A percentile compares a stretch with the other conserved stretches of the same genome.
Conservation (phyloP, 2,797 vertebrate species). For the Falco cherrug region DNA sequence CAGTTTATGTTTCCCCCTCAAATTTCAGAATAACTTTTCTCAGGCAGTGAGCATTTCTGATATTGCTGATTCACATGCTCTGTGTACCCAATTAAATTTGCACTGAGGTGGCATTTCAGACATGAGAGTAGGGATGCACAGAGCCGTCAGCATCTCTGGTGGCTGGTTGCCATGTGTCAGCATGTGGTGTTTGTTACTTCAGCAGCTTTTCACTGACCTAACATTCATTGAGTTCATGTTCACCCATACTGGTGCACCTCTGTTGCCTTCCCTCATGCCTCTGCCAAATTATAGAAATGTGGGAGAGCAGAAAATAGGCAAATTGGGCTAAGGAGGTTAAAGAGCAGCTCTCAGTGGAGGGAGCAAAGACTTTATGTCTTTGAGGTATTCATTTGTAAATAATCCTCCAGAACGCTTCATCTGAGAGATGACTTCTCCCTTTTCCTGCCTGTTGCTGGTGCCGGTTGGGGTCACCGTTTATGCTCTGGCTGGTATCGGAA, state of each 20-base stretch:
- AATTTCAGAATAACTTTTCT: background rate
- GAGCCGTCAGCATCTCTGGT: background rate
- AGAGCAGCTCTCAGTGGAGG: background rate
- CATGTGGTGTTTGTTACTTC: background rate
- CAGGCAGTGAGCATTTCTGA: no score
- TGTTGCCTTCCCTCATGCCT: background rate
- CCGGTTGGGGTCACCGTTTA: background rate
- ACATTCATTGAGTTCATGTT: fast-evolving
- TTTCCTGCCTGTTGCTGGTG: background rate
- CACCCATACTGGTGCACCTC: background rate
- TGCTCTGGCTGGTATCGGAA: background rate
- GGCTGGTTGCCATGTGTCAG: background rate
- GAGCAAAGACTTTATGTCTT: background rate
- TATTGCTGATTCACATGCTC: background rate
- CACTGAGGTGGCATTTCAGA: background rate
- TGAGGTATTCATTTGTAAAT: background rate
- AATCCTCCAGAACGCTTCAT: background rate
- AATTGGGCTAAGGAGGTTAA: background rate
- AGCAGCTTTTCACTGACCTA: background rate
- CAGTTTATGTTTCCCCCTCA: background rate
- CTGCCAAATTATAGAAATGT: background rate
- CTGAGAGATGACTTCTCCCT: background rate
- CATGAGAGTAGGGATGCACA: background rate
- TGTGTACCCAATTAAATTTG: background rate
- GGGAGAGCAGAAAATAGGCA: background rate